Percentiles rank a stretch among this genome's conserved stretches.
phyloP scores from a whole-genome alignment of 2,797 vertebrate species.

The Pseudochirops corinnae region DNA sequence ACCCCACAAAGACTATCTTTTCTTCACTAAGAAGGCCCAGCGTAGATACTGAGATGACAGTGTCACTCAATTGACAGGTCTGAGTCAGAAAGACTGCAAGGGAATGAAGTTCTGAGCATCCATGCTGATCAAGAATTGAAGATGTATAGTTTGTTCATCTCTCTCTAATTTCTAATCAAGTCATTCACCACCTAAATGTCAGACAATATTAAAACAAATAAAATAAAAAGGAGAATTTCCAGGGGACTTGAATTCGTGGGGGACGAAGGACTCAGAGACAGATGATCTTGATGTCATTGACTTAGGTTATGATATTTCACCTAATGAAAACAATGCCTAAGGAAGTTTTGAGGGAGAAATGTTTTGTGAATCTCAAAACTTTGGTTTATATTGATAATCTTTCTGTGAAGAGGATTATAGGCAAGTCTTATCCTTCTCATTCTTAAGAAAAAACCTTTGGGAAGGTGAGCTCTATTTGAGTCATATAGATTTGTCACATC shows the following conservation, averaged over 20 bases:
- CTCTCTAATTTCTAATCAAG: neutral
- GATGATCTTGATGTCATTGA: neutral
- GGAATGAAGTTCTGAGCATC: neutral
- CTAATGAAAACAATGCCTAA: constrained; percentile 19
- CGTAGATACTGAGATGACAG: neutral
- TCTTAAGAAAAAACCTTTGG: constrained; percentile 10
- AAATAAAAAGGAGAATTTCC: neutral
- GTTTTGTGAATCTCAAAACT: neutral
- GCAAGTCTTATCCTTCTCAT: constrained; percentile 31
- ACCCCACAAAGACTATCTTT: neutral
- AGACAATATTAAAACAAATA: neutral
- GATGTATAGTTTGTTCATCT: neutral
- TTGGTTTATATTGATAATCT: neutral
- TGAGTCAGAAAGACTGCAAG: neutral
- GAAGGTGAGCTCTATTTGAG: constrained; percentile 28
- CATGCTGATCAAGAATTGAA: neutral
- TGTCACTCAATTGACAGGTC: neutral
- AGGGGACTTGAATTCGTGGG: constrained; percentile 29
- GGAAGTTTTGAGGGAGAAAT: constrained; percentile 14
- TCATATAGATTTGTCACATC: constrained; percentile 17
- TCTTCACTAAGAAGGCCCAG: neutral
- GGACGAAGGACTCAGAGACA: neutral
- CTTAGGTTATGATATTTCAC: neutral
- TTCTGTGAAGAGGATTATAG: neutral
- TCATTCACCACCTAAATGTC: neutral